These are phyloP conservation scores for Pachymerium ferrugineum DNA, from an alignment of 2,888 invertebrate species.

Conservation along the genomic window DNA sequence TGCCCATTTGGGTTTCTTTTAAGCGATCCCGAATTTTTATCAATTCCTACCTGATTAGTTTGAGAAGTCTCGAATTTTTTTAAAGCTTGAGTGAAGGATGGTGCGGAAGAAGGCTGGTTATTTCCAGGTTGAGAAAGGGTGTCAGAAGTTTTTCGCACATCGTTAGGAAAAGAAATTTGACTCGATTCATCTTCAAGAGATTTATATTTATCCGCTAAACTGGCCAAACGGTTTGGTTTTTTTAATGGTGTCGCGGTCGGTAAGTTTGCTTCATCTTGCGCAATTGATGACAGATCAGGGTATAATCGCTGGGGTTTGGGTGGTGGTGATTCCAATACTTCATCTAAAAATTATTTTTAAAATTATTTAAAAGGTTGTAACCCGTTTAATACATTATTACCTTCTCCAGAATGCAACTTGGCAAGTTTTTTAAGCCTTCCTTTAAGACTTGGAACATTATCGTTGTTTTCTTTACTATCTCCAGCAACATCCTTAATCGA, in stretches of 20 bases:
- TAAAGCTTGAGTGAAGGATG: constrained; percentile 9
- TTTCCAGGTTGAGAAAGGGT: neutral
- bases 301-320: constrained; percentile 28
- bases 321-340: constrained; percentile 20
- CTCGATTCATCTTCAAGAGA: neutral
- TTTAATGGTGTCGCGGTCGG: neutral
- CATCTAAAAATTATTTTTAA: neutral
- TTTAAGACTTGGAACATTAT: neutral
- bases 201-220: neutral
- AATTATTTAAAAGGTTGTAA: neutral
- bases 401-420: neutral
- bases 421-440: neutral
- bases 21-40: neutral
- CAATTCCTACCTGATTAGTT: neutral
- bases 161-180: neutral
- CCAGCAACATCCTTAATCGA: neutral
- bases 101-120: neutral
- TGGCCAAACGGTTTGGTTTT: neutral
- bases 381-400: neutral
- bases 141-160: neutral
- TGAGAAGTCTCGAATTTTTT: constrained; percentile 18
- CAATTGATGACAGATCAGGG: neutral
- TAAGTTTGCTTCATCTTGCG: neutral
- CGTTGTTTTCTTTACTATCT: neutral
- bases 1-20: neutral